These are phyloP conservation scores for Vombatus ursinus DNA, from an alignment of 2,113 vertebrate genomes.

Conservation along the genomic window DNA sequence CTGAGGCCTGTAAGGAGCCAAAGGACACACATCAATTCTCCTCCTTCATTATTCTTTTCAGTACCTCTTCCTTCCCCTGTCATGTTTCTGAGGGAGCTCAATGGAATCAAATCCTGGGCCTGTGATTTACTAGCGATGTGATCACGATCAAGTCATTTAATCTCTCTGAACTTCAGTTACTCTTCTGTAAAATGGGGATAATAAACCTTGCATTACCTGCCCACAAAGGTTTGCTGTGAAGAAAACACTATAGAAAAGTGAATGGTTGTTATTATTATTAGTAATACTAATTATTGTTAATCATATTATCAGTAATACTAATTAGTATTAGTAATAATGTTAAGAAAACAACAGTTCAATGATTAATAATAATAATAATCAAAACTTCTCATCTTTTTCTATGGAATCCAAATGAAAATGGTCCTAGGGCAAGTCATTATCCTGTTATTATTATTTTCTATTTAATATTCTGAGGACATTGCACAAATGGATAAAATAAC, in stretches of 20 bases:
- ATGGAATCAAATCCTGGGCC: neutral
- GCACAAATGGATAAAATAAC: neutral
- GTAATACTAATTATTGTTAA: neutral
- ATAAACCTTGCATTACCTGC: neutral
- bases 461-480: neutral
- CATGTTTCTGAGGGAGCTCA: neutral
- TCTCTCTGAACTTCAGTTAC: neutral
- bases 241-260: neutral
- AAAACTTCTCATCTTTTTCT: neutral
- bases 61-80: neutral
- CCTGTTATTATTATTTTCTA: neutral
- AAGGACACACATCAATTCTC: neutral
- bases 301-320: neutral
- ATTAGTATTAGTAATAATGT: neutral
- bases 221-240: neutral
- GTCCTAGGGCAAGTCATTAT: neutral
- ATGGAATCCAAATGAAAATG: neutral
- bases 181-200: neutral
- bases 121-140: neutral
- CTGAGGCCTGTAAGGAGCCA: neutral
- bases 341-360: neutral
- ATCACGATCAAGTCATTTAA: neutral
- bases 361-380: neutral
- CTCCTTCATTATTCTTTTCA: neutral
- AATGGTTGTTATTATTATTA: neutral